A percentile compares a stretch with the other conserved stretches of the same genome.
These are phyloP conservation scores for Heliconius hewitsoni DNA, from an alignment of 1,140 invertebrate genomes.

Conservation along the genomic window DNA sequence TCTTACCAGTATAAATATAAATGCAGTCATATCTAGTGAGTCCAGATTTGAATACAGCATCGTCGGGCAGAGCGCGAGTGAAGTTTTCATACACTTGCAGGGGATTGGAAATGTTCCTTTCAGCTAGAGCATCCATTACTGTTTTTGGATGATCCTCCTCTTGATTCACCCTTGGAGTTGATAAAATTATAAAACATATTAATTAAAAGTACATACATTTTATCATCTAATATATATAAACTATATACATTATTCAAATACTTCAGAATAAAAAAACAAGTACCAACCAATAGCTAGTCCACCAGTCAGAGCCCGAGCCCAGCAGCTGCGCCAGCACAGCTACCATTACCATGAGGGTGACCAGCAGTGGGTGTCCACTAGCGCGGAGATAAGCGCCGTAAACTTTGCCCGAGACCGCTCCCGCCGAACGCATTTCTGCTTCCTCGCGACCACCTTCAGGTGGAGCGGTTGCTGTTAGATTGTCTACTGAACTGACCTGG, in stretches of 20 bases:
- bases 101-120: slow-evolving; percentile 31
- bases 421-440: slow-evolving; percentile 81
- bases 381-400: slow-evolving; percentile 85
- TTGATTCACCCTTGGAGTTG: slow-evolving; percentile 62
- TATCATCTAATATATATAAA: no score
- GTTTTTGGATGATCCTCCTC: slow-evolving; percentile 56
- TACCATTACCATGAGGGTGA: slow-evolving; percentile 78
- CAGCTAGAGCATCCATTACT: slow-evolving; percentile 26
- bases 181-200: neutral
- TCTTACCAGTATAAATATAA: slow-evolving; percentile 72
- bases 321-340: slow-evolving; percentile 83
- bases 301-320: slow-evolving; percentile 86
- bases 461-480: slow-evolving; percentile 81
- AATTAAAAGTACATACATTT: no score
- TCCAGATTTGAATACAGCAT: slow-evolving; percentile 52
- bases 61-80: slow-evolving; percentile 43
- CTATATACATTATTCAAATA: no score
- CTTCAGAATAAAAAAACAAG: neutral
- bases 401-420: slow-evolving; percentile 82
- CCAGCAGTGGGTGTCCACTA: slow-evolving; percentile 78
- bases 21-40: slow-evolving; percentile 70
- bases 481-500: slow-evolving; percentile 82
- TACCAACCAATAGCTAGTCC: slow-evolving; percentile 85
- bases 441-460: slow-evolving; percentile 75
- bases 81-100: slow-evolving; percentile 38